A percentile compares a stretch with the other conserved stretches of the same genome.
phyloP scores from a whole-genome alignment of 2,888 invertebrate species.

The Andrena hattorfiana region DNA sequence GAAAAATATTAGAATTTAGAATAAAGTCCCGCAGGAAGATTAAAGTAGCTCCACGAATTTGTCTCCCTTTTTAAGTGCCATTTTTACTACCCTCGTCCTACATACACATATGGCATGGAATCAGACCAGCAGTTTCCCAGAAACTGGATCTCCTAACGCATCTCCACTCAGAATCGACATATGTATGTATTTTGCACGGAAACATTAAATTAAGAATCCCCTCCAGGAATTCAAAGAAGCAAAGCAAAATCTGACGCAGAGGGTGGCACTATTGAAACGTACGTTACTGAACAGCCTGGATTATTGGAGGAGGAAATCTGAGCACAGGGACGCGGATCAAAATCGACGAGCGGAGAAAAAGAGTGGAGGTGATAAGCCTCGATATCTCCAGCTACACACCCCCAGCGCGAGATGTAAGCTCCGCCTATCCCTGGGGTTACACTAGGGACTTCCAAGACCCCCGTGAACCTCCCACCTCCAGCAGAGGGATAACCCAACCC shows the following conservation, averaged over 20 bases:
- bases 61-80: too few species aligned
- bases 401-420: constrained; percentile 77
- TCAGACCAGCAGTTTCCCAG: too few species aligned
- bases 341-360: constrained; percentile 56
- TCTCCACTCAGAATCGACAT: not conserved
- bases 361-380: constrained; percentile 72
- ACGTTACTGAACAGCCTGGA: not conserved
- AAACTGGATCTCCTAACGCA: too few species aligned
- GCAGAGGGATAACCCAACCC: constrained; percentile 71
- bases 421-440: constrained; percentile 79
- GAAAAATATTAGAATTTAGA: too few species aligned
- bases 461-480: constrained; percentile 62
- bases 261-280: not conserved
- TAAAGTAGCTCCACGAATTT: too few species aligned
- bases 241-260: not conserved
- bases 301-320: constrained; percentile 33
- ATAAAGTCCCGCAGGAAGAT: too few species aligned
- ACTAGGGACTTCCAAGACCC: constrained; percentile 75
- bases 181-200: not conserved
- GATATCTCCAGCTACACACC: constrained; percentile 79
- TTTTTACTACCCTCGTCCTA: too few species aligned
- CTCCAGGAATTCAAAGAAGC: not conserved
- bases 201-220: constrained; percentile 6
- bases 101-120: too few species aligned
- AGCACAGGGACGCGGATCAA: constrained; percentile 21